Conservation (phyloP, 2,797 vertebrate genomes). For the Salarias fasciatus region DNA sequence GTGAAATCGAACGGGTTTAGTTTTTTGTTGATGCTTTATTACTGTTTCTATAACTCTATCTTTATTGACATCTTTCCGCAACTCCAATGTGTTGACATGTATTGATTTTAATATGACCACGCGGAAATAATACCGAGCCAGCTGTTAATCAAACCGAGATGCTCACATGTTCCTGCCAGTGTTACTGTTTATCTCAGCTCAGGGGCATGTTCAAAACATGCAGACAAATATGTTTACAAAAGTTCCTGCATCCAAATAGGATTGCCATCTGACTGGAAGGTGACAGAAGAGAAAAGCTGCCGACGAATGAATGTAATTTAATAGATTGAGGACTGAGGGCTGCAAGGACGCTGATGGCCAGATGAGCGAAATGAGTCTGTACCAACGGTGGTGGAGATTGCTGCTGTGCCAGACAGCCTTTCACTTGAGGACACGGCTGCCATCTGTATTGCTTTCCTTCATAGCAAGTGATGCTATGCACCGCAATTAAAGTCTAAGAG, state of each 20-base stretch:
- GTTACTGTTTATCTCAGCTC: too few relatives aligned
- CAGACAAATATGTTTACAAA: slow-evolving; percentile 9
- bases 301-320: slow-evolving; percentile 20
- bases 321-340: slow-evolving; percentile 19
- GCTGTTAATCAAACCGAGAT: too few relatives aligned
- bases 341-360: slow-evolving; percentile 50
- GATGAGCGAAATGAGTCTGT: slow-evolving; percentile 44
- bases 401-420: slow-evolving; percentile 13
- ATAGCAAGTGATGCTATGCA: slow-evolving; percentile 26
- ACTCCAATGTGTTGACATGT: slow-evolving; percentile 3
- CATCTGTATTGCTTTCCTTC: slow-evolving; percentile 44
- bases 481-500: slow-evolving; percentile 40
- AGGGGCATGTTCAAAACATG: background rate
- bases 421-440: slow-evolving; percentile 35
- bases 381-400: slow-evolving; percentile 30
- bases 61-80: background rate
- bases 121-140: too few relatives aligned
- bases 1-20: slow-evolving; percentile 9
- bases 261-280: slow-evolving; percentile 6
- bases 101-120: background rate
- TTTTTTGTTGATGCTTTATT: slow-evolving; percentile 5
- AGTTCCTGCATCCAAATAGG: slow-evolving; percentile 24
- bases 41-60: background rate
- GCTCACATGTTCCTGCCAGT: too few relatives aligned
- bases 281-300: slow-evolving; percentile 28